These are phyloP conservation scores for Glomeris marginata DNA, from an alignment of 2,888 invertebrate species.

Conservation along the genomic window DNA sequence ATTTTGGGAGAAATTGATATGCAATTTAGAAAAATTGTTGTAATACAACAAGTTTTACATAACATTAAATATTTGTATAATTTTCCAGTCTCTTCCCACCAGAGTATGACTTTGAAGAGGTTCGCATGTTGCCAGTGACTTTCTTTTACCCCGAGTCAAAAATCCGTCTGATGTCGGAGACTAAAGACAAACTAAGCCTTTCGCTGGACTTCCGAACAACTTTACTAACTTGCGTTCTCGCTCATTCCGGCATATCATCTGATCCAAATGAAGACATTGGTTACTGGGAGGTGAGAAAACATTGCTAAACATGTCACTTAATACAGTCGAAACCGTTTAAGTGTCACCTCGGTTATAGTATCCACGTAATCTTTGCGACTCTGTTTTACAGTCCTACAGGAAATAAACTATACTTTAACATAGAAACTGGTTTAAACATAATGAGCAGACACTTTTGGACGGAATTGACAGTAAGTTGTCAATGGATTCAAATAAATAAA, in stretches of 20 bases:
- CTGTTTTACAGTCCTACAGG: no score
- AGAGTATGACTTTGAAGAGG: constrained; percentile 67
- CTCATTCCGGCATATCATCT: constrained; percentile 62
- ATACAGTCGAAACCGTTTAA: no score
- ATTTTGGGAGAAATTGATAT: no score
- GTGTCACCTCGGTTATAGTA: no score
- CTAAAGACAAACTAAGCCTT: constrained; percentile 55
- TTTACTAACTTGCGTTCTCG: constrained; percentile 65
- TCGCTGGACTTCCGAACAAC: constrained; percentile 77
- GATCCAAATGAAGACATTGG: constrained; percentile 46
- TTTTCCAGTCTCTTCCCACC: constrained; percentile 54
- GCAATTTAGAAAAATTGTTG: no score
- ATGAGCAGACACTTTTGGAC: no score
- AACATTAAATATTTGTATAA: not conserved
- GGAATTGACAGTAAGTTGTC: no score
- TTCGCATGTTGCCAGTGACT: constrained; percentile 75
- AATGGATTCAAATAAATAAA: no score
- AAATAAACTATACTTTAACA: no score
- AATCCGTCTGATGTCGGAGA: constrained; percentile 68
- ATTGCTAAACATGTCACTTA: no score
- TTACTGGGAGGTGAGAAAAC: constrained; percentile 89
- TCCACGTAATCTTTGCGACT: not conserved
- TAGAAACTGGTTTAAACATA: no score
- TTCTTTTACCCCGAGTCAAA: constrained; percentile 81
- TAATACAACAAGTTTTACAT: not conserved